Base-by-base conservation (phyloP, 2,888 invertebrate species). In the Gymnosoma rotundatum region DNA sequence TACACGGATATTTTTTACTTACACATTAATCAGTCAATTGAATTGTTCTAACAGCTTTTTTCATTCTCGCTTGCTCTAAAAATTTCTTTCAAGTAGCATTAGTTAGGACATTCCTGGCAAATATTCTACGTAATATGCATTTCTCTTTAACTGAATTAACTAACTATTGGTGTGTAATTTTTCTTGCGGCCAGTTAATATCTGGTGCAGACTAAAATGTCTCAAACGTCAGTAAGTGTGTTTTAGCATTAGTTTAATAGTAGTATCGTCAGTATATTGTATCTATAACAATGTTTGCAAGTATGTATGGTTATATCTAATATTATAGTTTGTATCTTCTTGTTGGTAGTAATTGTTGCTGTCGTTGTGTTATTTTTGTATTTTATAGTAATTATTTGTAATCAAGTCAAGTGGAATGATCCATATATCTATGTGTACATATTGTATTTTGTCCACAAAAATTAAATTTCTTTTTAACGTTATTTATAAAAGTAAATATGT, bases 331-430 rank as follows among this genome's bases (percentile, higher is more conserved):
- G 36, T 50, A 78, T 72, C 75, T 79, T 75, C 74, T 79, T 63
- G 79, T 45, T 63, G 38, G 45, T 73, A 73, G 83, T 78, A 66
- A 70, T 78, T 61, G 48, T 75, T 79, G 48, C 45, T 64, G 64
- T 45, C 63, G 63, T 60, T 69, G 12, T 73, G 3, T 72, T 60
- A 60, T 73, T 63, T 76, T 38, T 45, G 9, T 76, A 32, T 79
- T 60, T 75, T 72, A 1, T 60, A 70, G 78, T 83, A 84, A 86
- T 86, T 86, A 84, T 83, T 84, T 84, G 84, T 67, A 86, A 86
- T 86, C 86, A 86, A 84, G 86, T 83, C 80, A 79, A 80, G 76
- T 78, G 61, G 81, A 81, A 84, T 78, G 80, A 78, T 84, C 80
- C 70, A 79, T 63, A 83, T 83, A 42, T 42, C 10, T 42, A 12